These are phyloP conservation scores for Mactra quadrangularis DNA, from an alignment of 1,140 invertebrate genomes.

Conservation along the genomic window DNA sequence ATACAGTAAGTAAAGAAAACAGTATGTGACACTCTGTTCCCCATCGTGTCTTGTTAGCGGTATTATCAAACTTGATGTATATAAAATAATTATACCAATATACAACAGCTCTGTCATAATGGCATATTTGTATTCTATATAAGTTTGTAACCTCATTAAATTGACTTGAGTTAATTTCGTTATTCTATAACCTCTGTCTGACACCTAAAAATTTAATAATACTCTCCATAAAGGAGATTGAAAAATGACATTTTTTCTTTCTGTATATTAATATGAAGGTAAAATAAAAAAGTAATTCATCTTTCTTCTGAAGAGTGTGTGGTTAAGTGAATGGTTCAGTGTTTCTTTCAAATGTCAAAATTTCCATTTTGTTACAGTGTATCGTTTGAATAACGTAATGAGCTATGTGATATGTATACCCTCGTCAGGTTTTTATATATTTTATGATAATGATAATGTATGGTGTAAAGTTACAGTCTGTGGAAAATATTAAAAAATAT, in stretches of 20 bases:
- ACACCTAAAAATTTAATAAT: slow-evolving; percentile 46
- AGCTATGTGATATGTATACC: no score
- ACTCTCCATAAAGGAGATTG: slow-evolving; percentile 29
- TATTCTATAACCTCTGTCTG: slow-evolving; percentile 21
- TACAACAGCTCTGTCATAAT: slow-evolving; percentile 15
- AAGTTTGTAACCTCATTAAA: slow-evolving; percentile 28
- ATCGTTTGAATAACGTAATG: no score
- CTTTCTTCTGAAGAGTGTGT: slow-evolving; percentile 15
- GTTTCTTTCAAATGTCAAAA: slow-evolving; percentile 19
- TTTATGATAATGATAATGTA: no score
- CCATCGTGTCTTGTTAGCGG: slow-evolving; percentile 7
- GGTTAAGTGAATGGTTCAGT: slow-evolving; percentile 18
- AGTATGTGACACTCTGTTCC: slow-evolving; percentile 38
- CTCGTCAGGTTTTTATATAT: no score
- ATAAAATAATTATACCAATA: slow-evolving; percentile 35
- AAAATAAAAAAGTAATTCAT: slow-evolving; percentile 5
- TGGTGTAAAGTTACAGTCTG: no score
- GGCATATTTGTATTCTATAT: slow-evolving; percentile 24
- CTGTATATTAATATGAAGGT: slow-evolving; percentile 3
- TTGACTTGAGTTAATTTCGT: slow-evolving; percentile 35
- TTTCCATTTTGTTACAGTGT: slow-evolving; percentile 33
- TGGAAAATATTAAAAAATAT: no score
- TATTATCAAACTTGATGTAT: slow-evolving; percentile 12
- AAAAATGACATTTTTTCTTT: slow-evolving; percentile 45
- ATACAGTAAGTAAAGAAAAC: no score